phyloP scores from a whole-genome alignment of 2,797 vertebrate genomes.

The Schizothorax lantsangensis region DNA sequence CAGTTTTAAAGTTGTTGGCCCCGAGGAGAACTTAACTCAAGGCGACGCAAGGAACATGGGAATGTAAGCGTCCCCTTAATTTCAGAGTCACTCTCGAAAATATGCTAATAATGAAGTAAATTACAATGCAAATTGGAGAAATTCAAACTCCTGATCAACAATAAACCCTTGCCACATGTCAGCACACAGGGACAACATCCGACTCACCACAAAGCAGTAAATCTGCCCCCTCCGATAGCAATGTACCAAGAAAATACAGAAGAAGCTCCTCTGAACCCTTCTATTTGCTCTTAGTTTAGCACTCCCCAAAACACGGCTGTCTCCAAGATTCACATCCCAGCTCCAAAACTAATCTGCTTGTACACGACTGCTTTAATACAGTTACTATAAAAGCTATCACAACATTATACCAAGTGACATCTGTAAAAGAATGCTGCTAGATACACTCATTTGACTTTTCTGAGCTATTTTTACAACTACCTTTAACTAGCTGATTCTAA shows the following conservation, averaged over 20 bases:
- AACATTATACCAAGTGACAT: not conserved
- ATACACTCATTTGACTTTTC: not conserved
- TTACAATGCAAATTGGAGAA: conserved; percentile 34
- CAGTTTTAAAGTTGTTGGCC: conserved; percentile 93
- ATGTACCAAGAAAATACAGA: not conserved
- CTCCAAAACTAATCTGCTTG: not conserved
- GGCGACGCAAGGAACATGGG: conserved; percentile 98
- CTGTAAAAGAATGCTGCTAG: not conserved
- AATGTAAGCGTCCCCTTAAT: conserved; percentile 82
- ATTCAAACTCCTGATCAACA: conserved; percentile 22
- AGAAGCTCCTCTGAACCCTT: conserved; percentile 21
- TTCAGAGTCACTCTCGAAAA: conserved; percentile 20
- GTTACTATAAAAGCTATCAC: not conserved
- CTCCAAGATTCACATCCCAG: not conserved
- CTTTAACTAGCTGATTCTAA: not conserved
- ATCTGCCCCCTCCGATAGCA: not conserved
- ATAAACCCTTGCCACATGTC: conserved; percentile 3
- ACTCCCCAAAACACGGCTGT: not conserved
- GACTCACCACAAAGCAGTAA: conserved; percentile 11
- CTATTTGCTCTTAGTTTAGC: conserved; percentile 37
- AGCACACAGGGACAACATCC: not conserved
- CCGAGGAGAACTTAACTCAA: conserved; percentile 94
- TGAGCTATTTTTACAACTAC: not conserved
- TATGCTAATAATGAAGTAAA: conserved; percentile 27
- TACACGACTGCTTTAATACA: not conserved